Evolutionary conservation across 2,113 vertebrate genomes (phyloP).

Genomic region (Pangasianodon hypophthalmus): DNA sequence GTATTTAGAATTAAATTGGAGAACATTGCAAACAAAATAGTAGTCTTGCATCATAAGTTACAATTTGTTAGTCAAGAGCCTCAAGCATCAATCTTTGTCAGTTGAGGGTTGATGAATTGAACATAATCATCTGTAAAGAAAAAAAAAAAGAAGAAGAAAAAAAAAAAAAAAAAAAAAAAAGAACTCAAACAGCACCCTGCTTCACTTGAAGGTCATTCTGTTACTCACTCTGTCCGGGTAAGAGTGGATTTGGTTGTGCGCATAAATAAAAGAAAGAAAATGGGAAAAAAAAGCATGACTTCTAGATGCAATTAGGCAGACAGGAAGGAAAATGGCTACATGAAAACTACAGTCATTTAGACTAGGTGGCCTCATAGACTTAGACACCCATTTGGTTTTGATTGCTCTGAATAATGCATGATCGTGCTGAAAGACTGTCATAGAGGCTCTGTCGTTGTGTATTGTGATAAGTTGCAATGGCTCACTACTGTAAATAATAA

Average conservation of each 20-base stretch:
- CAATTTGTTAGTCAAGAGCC: conserved; percentile 49
- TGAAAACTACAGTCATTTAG: conserved; percentile 60
- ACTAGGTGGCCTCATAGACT: conserved; percentile 59
- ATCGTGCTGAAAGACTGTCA: conserved; percentile 70
- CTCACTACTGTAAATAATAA: conserved; percentile 75
- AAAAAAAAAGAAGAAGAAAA: not conserved
- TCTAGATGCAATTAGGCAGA: conserved; percentile 47
- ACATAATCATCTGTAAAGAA: conserved; percentile 16
- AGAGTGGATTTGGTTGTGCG: conserved; percentile 67
- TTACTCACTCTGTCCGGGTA: conserved; percentile 45
- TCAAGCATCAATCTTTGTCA: conserved; percentile 54
- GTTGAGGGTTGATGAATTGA: conserved; percentile 42
- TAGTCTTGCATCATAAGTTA: conserved; percentile 71
- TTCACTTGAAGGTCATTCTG: conserved; percentile 30
- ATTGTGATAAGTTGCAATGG: conserved; percentile 71
- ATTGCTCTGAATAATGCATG: conserved; percentile 72
- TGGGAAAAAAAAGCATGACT: conserved; percentile 52
- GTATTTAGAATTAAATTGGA: conserved; percentile 50
- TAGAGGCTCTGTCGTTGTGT: conserved; percentile 71
- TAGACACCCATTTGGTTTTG: conserved; percentile 65
- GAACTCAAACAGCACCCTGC: conserved; percentile 34
- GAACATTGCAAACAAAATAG: conserved; percentile 60
- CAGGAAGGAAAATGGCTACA: conserved; percentile 61
- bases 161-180: not conserved
- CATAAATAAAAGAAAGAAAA: conserved; percentile 58